phyloP scores from a whole-genome alignment of 2,113 vertebrate genomes.

The Tor tambroides region DNA sequence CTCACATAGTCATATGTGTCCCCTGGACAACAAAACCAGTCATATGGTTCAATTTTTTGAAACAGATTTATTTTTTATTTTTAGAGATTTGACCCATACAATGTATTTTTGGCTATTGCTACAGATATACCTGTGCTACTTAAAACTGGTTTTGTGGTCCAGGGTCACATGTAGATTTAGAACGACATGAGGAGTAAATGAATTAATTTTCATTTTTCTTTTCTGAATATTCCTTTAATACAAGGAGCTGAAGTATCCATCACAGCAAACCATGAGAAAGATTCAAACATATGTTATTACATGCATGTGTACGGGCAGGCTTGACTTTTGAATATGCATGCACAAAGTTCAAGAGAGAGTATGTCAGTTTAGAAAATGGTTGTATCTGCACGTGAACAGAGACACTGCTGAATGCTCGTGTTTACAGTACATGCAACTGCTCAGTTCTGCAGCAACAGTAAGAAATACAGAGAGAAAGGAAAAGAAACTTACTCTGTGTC shows the following conservation, averaged over 20 bases:
- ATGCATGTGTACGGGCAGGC: slow-evolving; percentile 36
- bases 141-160: too few species aligned
- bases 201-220: neutral
- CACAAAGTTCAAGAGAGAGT: neutral
- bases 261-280: slow-evolving; percentile 12
- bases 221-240: neutral
- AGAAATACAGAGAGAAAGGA: neutral
- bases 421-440: slow-evolving; percentile 45
- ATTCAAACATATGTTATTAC: neutral
- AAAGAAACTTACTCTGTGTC: slow-evolving; percentile 90
- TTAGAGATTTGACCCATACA: too few species aligned
- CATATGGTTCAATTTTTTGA: too few species aligned
- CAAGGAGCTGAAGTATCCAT: neutral
- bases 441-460: slow-evolving; percentile 14
- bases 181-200: neutral
- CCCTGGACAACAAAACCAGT: too few species aligned
- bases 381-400: neutral
- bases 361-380: neutral
- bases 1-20: neutral
- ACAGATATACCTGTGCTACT: too few species aligned
- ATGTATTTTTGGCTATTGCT: too few species aligned
- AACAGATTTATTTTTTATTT: too few species aligned
- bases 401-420: neutral
- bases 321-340: slow-evolving; percentile 13
- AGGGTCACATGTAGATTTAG: neutral